Percentiles rank a stretch among this genome's conserved stretches.
Conservation (phyloP, 2,888 invertebrate genomes). For the Drosophila rellima region DNA sequence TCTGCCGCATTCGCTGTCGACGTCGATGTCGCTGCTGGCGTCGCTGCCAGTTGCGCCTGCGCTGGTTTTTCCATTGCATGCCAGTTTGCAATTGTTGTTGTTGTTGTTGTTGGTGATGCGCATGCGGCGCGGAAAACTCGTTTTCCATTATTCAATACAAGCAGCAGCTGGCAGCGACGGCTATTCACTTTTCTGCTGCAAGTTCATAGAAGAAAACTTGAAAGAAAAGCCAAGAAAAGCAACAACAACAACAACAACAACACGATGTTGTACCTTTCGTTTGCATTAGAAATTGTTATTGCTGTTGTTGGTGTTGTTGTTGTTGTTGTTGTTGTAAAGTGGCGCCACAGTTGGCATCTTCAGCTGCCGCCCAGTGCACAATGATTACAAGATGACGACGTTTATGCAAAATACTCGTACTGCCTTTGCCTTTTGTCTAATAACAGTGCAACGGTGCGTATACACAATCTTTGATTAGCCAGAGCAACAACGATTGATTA, state of each 20-base stretch:
- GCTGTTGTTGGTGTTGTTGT: constrained; percentile 28
- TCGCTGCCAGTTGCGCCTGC: constrained; percentile 48
- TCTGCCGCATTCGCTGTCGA: constrained; percentile 28
- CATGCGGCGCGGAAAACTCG: constrained; percentile 77
- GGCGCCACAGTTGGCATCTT: constrained; percentile 37
- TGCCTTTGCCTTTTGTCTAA: constrained; percentile 39
- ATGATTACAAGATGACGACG: constrained; percentile 69
- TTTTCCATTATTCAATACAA: constrained; percentile 80
- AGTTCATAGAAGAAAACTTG: constrained; percentile 74
- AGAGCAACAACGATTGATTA: constrained; percentile 31
- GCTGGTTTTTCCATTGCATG: constrained; percentile 75
- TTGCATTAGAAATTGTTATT: constrained; percentile 53
- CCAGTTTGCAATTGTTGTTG: constrained; percentile 50
- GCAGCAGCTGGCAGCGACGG: constrained; percentile 55
- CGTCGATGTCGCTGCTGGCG: constrained; percentile 32
- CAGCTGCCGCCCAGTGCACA: constrained; percentile 40
- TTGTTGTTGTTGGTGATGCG: constrained; percentile 54
- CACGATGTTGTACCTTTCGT: constrained; percentile 32
- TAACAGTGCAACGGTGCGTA: constrained; percentile 72
- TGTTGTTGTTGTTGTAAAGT: constrained; percentile 32
- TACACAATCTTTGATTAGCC: constrained; percentile 73
- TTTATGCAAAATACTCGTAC: constrained; percentile 70
- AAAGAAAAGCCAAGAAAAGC: constrained; percentile 60
- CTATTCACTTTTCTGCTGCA: constrained; percentile 75
- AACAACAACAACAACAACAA: constrained; percentile 33